Evolutionary conservation across 92 coral and sea anemone genomes (phyloP).

Genomic region (Parazoanthus swiftii): DNA sequence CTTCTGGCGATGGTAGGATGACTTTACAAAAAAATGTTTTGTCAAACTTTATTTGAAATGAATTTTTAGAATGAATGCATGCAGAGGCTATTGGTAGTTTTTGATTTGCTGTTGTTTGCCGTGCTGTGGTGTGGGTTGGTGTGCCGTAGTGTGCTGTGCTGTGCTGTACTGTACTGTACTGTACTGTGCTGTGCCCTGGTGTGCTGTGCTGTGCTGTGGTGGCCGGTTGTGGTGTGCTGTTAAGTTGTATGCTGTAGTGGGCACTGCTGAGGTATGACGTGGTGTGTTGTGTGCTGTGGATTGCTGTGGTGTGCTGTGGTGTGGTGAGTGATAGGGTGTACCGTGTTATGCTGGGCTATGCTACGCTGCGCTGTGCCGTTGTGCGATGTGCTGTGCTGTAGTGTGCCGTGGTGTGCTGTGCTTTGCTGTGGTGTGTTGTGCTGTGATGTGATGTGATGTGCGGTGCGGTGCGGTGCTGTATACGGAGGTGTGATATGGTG

Average conservation of each 20-base stretch:
- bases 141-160: neutral
- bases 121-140: neutral
- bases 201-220: neutral
- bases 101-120: neutral
- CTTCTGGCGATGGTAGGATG: constrained; percentile 19
- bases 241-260: too few relatives aligned
- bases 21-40: too few relatives aligned
- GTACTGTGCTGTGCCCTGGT: neutral
- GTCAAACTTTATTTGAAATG: neutral
- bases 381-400: neutral
- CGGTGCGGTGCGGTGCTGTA: too few relatives aligned
- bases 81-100: neutral
- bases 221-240: neutral
- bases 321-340: neutral
- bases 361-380: neutral
- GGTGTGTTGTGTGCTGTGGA: neutral
- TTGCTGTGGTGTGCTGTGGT: neutral
- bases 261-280: neutral
- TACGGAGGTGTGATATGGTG: too few relatives aligned
- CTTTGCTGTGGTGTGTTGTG: too few relatives aligned
- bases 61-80: neutral
- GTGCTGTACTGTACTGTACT: neutral
- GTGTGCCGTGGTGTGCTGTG: too few relatives aligned
- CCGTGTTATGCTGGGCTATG: too few relatives aligned
- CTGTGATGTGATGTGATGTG: too few relatives aligned